Conservation (phyloP, 2,888 invertebrate species). For the Eilema depressum region DNA sequence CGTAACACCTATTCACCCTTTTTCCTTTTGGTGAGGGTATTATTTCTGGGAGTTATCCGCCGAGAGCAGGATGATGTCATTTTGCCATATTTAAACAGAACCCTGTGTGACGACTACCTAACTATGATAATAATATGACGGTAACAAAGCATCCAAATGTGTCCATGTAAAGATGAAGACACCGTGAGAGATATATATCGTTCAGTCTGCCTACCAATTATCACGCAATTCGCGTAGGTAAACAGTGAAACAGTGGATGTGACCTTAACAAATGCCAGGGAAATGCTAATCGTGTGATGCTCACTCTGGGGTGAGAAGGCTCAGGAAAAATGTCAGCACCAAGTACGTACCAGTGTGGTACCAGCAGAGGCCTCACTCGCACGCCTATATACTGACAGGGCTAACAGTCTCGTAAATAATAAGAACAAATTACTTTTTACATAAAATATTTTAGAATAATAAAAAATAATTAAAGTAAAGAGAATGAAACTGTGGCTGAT, state of each 20-base stretch:
- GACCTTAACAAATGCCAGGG: constrained; percentile 77
- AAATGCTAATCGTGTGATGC: constrained; percentile 81
- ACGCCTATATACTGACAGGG: neutral
- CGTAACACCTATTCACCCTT: too few relatives aligned
- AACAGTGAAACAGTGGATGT: constrained; percentile 60
- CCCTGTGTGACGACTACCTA: neutral
- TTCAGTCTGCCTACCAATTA: neutral
- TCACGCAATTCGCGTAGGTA: constrained; percentile 21
- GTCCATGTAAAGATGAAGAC: neutral
- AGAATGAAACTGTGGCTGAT: neutral
- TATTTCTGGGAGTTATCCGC: neutral
- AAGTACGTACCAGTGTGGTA: constrained; percentile 23
- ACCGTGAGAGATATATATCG: neutral
- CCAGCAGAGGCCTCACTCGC: neutral
- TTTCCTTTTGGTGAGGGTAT: too few relatives aligned
- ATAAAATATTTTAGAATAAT: too few relatives aligned
- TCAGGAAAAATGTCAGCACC: constrained; percentile 60
- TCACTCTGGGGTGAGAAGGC: constrained; percentile 67
- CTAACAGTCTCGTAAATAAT: too few relatives aligned
- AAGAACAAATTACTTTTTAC: too few relatives aligned
- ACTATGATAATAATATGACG: too few relatives aligned
- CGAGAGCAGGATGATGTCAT: neutral
- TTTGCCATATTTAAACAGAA: neutral
- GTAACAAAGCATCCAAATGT: too few relatives aligned
- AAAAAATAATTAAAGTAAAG: neutral